These are phyloP conservation scores for Formica aserva DNA, from an alignment of 2,888 invertebrate genomes.

Conservation along the genomic window DNA sequence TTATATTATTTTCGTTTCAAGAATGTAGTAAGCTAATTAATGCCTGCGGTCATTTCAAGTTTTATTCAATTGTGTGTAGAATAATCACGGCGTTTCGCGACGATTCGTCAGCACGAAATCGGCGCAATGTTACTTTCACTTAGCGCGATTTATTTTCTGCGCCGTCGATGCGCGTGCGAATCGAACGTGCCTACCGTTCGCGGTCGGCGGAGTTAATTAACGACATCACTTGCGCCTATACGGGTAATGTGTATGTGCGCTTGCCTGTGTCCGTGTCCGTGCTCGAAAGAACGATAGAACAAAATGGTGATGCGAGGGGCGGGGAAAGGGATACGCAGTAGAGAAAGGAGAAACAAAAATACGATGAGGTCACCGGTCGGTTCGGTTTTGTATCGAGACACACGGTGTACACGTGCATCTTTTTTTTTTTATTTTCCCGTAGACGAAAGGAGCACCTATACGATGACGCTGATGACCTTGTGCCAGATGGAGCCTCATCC, in stretches of 20 bases:
- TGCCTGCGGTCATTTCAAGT: not conserved
- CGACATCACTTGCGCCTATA: constrained; percentile 34
- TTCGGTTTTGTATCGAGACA: constrained; percentile 30
- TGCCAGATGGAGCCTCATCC: constrained; percentile 81
- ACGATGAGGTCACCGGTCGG: constrained; percentile 43
- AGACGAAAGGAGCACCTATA: constrained; percentile 62
- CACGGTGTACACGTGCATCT: not conserved
- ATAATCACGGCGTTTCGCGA: constrained; percentile 45
- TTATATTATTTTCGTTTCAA: not conserved
- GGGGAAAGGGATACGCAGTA: not conserved
- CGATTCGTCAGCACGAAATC: constrained; percentile 41
- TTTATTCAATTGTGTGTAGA: constrained; percentile 14
- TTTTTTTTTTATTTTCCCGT: constrained; percentile 12
- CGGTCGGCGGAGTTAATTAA: constrained; percentile 61
- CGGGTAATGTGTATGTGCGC: not conserved
- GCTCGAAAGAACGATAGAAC: constrained; percentile 13
- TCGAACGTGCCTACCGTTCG: constrained; percentile 54
- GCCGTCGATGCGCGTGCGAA: constrained; percentile 61
- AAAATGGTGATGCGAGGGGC: not conserved
- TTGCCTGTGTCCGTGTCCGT: not conserved
- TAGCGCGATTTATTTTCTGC: constrained; percentile 70
- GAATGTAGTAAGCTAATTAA: not conserved
- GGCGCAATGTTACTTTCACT: constrained; percentile 67
- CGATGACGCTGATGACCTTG: constrained; percentile 77
- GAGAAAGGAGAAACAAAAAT: constrained; percentile 52